Conservation (phyloP, 2,113 vertebrate species). For the Anguilla rostrata region DNA sequence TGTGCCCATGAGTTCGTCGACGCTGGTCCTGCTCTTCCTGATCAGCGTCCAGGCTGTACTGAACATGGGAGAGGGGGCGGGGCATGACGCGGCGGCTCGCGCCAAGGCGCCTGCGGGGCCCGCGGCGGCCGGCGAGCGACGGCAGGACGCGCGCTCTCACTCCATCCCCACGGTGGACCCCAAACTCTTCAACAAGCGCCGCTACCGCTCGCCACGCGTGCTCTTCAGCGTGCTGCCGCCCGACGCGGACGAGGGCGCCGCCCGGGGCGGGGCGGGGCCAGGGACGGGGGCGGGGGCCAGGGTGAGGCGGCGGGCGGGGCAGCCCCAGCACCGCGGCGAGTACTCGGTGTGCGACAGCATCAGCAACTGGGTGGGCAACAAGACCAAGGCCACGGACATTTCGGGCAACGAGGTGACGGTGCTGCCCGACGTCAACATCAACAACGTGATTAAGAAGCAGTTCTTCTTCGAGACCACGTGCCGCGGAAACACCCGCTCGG, state of each 20-base stretch:
- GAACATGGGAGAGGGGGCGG: slow-evolving; percentile 80
- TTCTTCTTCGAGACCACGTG: slow-evolving; percentile 97
- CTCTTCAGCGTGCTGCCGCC: slow-evolving; percentile 87
- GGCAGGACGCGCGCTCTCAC: slow-evolving; percentile 42
- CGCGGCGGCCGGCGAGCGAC: slow-evolving; percentile 45
- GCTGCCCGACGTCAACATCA: slow-evolving; percentile 86
- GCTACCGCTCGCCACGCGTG: slow-evolving; percentile 84
- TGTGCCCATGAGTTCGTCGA: slow-evolving; percentile 96
- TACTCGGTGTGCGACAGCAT: slow-evolving; percentile 95
- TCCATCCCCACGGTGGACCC: slow-evolving; percentile 84
- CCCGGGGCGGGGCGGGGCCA: slow-evolving; percentile 67
- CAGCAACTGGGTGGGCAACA: slow-evolving; percentile 88
- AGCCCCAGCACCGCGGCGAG: slow-evolving; percentile 86
- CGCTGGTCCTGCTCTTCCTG: slow-evolving; percentile 92
- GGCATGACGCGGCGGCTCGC: slow-evolving; percentile 53
- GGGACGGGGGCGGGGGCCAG: slow-evolving; percentile 69
- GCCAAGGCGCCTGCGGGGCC: slow-evolving; percentile 50
- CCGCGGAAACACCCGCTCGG: slow-evolving; percentile 72
- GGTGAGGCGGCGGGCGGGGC: slow-evolving; percentile 72
- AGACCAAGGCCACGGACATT: slow-evolving; percentile 91
- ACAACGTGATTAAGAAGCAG: slow-evolving; percentile 90
- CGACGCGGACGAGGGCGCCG: slow-evolving; percentile 47
- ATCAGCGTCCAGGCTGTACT: slow-evolving; percentile 91
- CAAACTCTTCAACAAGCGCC: slow-evolving; percentile 83
- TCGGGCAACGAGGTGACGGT: slow-evolving; percentile 90